Evolutionary conservation across 2,888 invertebrate genomes (phyloP).

Genomic region (Agrenia bidenticulata): DNA sequence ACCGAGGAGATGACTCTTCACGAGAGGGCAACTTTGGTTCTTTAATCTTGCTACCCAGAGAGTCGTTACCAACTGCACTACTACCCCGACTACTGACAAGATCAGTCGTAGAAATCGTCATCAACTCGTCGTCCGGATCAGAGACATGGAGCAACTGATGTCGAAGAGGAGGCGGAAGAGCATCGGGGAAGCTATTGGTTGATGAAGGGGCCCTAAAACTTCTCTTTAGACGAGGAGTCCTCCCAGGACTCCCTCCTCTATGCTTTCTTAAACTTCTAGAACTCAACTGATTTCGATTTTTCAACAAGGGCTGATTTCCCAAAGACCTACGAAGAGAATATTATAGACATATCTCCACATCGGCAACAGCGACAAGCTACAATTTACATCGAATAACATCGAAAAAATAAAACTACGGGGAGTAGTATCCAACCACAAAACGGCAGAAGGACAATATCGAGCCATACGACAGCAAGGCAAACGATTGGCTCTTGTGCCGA

Average conservation of each 20-base stretch:
- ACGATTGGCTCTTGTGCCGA: too few relatives aligned
- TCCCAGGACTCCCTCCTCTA: slow-evolving; percentile 35
- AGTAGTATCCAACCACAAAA: too few relatives aligned
- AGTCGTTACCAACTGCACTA: neutral
- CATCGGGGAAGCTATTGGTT: slow-evolving; percentile 31
- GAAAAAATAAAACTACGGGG: too few relatives aligned
- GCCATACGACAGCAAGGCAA: too few relatives aligned
- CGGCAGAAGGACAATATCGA: too few relatives aligned
- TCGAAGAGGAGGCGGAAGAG: slow-evolving; percentile 1
- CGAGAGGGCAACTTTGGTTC: slow-evolving; percentile 38
- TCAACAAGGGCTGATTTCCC: neutral
- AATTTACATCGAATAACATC: too few relatives aligned
- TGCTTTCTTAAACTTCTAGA: slow-evolving; percentile 45
- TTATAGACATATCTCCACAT: neutral
- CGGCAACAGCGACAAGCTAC: too few relatives aligned
- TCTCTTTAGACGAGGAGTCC: slow-evolving; percentile 46
- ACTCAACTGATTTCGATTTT: slow-evolving; percentile 1
- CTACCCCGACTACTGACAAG: slow-evolving; percentile 21
- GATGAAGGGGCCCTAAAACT: slow-evolving; percentile 40
- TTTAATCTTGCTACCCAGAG: slow-evolving; percentile 19
- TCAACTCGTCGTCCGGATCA: slow-evolving; percentile 25
- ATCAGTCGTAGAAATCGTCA: slow-evolving; percentile 13
- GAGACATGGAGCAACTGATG: slow-evolving; percentile 6
- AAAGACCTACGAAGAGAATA: slow-evolving; percentile 4
- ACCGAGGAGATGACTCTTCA: slow-evolving; percentile 29